Percentiles rank a stretch among this genome's conserved stretches.
These are phyloP conservation scores for Drosophila algonquin DNA, from an alignment of 2,888 invertebrate genomes.

Conservation along the genomic window DNA sequence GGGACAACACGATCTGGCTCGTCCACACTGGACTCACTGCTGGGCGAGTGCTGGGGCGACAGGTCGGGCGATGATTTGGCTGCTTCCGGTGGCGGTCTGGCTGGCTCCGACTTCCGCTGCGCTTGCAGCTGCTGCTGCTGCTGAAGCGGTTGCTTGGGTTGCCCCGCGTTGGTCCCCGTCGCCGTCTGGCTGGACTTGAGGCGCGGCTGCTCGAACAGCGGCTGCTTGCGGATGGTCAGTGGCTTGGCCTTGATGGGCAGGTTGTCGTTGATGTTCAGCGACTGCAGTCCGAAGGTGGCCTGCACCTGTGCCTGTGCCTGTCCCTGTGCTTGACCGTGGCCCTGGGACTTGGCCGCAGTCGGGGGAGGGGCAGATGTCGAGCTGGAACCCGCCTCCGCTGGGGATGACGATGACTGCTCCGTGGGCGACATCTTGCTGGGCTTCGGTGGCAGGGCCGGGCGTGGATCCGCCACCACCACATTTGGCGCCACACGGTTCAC, in stretches of 20 bases:
- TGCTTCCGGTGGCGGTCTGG: slow-evolving; percentile 30
- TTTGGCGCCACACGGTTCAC: slow-evolving; percentile 85
- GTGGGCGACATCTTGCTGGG: slow-evolving; percentile 86
- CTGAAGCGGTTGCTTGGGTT: slow-evolving; percentile 23
- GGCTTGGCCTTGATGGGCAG: slow-evolving; percentile 91
- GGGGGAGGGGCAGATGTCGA: not conserved
- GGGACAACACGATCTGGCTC: slow-evolving; percentile 77
- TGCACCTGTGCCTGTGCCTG: slow-evolving; percentile 8
- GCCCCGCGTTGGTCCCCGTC: slow-evolving; percentile 5
- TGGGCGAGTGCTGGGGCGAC: slow-evolving; percentile 63
- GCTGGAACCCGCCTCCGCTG: slow-evolving; percentile 3
- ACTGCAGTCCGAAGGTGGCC: slow-evolving; percentile 69
- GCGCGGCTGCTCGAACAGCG: slow-evolving; percentile 91
- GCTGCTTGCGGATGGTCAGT: slow-evolving; percentile 92
- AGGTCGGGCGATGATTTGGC: slow-evolving; percentile 39
- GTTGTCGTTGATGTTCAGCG: slow-evolving; percentile 84
- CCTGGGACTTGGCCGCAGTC: not conserved
- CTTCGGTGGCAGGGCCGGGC: slow-evolving; percentile 93
- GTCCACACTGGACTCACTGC: slow-evolving; percentile 78
- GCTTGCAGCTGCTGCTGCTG: slow-evolving; percentile 22
- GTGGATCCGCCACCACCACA: slow-evolving; percentile 80
- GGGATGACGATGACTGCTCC: slow-evolving; percentile 41
- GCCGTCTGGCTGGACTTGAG: slow-evolving; percentile 86
- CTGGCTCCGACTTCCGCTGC: slow-evolving; percentile 44
- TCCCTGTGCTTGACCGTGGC: slow-evolving; percentile 15